Conservation (phyloP, 2,797 vertebrate genomes). For the Cynopterus sphinx region DNA sequence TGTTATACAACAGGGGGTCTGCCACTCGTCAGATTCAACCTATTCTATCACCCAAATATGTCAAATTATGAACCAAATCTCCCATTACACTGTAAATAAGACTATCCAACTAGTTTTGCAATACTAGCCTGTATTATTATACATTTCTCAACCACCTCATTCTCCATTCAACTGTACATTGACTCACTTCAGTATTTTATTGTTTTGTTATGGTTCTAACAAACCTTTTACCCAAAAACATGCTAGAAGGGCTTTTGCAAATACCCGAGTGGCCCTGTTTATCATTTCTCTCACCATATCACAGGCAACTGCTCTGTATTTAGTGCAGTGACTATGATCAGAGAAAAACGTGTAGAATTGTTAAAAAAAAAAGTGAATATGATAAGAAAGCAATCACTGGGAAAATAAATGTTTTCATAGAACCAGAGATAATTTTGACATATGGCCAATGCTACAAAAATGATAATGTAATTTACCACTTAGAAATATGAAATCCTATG, state of each 20-base stretch:
- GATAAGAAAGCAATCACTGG: background rate
- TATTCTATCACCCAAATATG: background rate
- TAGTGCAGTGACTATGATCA: background rate
- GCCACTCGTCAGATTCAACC: background rate
- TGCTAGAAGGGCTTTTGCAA: background rate
- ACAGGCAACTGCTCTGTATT: background rate
- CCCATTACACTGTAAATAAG: background rate
- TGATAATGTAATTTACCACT: background rate
- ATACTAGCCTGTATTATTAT: background rate
- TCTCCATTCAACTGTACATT: background rate
- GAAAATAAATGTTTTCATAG: background rate
- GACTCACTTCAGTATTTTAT: background rate
- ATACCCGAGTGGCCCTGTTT: background rate
- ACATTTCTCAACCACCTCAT: background rate
- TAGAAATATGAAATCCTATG: background rate
- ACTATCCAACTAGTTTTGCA: background rate
- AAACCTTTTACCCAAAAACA: background rate
- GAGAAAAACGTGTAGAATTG: background rate
- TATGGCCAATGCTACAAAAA: background rate
- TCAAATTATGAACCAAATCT: background rate
- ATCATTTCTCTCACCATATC: background rate
- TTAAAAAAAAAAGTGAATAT: background rate
- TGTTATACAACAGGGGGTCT: background rate
- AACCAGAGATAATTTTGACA: background rate
- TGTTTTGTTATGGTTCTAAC: background rate